Conservation (phyloP, 1,140 invertebrate species). For the Doryteuthis pealeii region DNA sequence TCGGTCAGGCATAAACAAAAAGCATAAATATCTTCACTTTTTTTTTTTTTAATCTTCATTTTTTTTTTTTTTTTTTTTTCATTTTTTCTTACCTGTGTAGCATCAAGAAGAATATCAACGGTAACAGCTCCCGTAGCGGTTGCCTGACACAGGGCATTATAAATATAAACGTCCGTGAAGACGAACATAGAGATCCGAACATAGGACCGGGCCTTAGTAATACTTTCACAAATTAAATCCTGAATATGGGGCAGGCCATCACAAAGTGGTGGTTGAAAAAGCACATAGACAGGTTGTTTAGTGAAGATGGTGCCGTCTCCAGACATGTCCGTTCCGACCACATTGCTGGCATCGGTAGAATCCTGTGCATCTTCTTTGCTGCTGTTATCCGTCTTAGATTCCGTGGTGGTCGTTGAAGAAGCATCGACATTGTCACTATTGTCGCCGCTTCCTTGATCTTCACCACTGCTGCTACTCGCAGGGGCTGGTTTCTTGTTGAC, state of each 20-base stretch:
- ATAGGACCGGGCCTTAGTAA: background rate
- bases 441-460: background rate
- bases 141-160: background rate
- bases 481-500: background rate
- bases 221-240: background rate
- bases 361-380: background rate
- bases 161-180: background rate
- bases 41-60: too few relatives aligned
- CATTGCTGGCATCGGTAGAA: background rate
- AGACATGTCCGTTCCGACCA: background rate
- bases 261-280: background rate
- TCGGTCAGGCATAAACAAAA: too few relatives aligned
- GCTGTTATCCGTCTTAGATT: background rate
- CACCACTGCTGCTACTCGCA: background rate
- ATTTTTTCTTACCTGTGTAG: background rate
- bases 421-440: background rate
- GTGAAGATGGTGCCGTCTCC: background rate
- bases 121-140: background rate
- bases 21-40: too few relatives aligned
- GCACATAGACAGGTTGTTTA: background rate
- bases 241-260: background rate
- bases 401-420: background rate
- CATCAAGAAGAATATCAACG: background rate
- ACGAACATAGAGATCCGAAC: background rate
- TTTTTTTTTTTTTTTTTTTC: background rate